Evolutionary conservation across 2,888 invertebrate genomes (phyloP), one percentile per base, ranked within the genome.

Genomic region (Drepanosiphum platanoidis): DNA sequence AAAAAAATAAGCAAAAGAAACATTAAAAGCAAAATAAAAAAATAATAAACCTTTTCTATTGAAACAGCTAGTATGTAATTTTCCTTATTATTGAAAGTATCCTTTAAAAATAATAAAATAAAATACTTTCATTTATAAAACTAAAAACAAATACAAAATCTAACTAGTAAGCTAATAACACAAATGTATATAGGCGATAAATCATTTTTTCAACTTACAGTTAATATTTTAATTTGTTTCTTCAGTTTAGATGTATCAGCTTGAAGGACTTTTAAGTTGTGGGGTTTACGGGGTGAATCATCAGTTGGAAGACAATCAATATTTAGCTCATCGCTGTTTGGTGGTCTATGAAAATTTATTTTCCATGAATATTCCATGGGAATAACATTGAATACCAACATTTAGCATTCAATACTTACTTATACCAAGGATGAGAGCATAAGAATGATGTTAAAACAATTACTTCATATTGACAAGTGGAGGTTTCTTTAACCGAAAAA

Each of bases 381-480:
- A n/a, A n/a, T n/a, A n/a, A n/a, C n/a, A n/a, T n/a, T n/a, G n/a
- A n/a, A n/a, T n/a, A n/a, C n/a, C n/a, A n/a, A n/a, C n/a, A n/a
- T n/a, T 61, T 70, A 70, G 18, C 27, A 15, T 32, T 30, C 32
- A 22, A 36, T 34, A 86, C 88, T 87, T 87, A 90, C 90, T 94
- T 94, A 89, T 95, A 99, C 87, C 93, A 93, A 0, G 98, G 97
- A 91, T 98, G 98, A 58, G 92, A 91, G 89, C 99, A 99, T 0
- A 99, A 91, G 15, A 94, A 90, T 0, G 96, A 94, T 0, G 98
- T 96, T 34, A 98, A 91, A 22, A 99, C 95, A 22, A 98, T 93
- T 3, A 94, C 94, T 90, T 98, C 98, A 89, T 99, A 99, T 90
- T 97, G 95, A 89, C 99, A 99, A 0, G 96, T 97, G 0, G 96